Evolutionary conservation across 2,113 vertebrate species (phyloP).

Genomic region (Poecilia latipinna): DNA sequence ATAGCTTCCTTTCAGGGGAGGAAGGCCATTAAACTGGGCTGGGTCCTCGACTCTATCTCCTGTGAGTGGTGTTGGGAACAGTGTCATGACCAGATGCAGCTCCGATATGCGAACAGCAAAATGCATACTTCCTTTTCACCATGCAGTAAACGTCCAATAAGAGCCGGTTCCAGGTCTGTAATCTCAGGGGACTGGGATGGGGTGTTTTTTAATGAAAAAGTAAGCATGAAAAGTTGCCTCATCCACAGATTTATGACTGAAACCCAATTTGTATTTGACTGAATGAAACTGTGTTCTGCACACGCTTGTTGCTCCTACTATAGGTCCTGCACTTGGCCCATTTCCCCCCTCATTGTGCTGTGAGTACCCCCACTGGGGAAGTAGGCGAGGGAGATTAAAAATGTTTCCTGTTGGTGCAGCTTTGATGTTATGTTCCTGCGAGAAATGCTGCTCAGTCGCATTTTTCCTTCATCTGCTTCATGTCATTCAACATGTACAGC

Average conservation of each 20-base stretch:
- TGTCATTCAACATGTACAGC: constrained; percentile 65
- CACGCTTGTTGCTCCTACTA: constrained; percentile 53
- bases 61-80: constrained; percentile 31
- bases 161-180: constrained; percentile 22
- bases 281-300: constrained; percentile 39
- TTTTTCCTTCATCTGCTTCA: constrained; percentile 63
- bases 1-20: constrained; percentile 70
- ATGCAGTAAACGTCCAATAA: constrained; percentile 48
- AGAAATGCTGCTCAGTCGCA: constrained; percentile 66
- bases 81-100: constrained; percentile 45
- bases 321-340: constrained; percentile 53
- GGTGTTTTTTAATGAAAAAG: constrained; percentile 35
- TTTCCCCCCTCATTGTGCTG: constrained; percentile 60
- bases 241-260: constrained; percentile 3
- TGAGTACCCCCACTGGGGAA: constrained; percentile 60
- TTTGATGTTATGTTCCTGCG: constrained; percentile 77
- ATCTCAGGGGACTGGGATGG: constrained; percentile 25
- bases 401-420: constrained; percentile 73
- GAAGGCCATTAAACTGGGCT: constrained; percentile 69
- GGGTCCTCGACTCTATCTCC: constrained; percentile 56
- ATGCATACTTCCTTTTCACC: constrained; percentile 36
- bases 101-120: constrained; percentile 50
- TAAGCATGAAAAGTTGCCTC: constrained; percentile 8
- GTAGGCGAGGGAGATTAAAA: constrained; percentile 72
- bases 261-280: background rate